Percentiles rank a stretch among this genome's conserved stretches.
Conservation (phyloP, 2,888 invertebrate species). For the Cacoxenus indagator region DNA sequence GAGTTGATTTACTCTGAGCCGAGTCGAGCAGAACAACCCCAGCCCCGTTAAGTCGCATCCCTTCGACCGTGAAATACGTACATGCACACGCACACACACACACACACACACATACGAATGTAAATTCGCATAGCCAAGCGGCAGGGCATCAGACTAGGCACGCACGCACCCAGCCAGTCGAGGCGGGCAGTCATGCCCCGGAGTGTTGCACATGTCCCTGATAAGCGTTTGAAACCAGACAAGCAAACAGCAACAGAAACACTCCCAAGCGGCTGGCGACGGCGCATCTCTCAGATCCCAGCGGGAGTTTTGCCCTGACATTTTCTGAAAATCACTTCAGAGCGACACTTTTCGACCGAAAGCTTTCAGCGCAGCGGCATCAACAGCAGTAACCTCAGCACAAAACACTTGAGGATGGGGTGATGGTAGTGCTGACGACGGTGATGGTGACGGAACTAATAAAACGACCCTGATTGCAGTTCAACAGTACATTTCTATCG, state of each 20-base stretch:
- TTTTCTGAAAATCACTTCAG: slow-evolving; percentile 59
- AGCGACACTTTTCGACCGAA: slow-evolving; percentile 23
- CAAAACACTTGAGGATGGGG: not conserved
- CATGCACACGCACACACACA: slow-evolving; percentile 54
- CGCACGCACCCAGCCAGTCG: no score
- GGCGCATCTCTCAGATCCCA: slow-evolving; percentile 61
- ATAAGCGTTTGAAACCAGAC: slow-evolving; percentile 47
- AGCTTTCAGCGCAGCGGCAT: not conserved
- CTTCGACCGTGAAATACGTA: slow-evolving; percentile 61
- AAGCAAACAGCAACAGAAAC: slow-evolving; percentile 19
- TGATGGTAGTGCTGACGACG: no score
- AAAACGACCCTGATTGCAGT: no score
- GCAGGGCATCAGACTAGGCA: not conserved
- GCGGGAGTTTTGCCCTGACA: slow-evolving; percentile 60
- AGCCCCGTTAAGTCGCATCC: slow-evolving; percentile 29
- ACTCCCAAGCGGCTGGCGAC: slow-evolving; percentile 20
- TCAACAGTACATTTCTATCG: no score
- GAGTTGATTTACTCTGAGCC: not conserved
- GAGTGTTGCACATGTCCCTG: slow-evolving; percentile 66
- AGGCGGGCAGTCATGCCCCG: slow-evolving; percentile 44
- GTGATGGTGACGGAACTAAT: slow-evolving; percentile 25
- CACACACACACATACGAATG: slow-evolving; percentile 31
- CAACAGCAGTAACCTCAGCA: not conserved
- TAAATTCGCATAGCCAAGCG: not conserved
- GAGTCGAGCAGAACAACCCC: not conserved